These are phyloP conservation scores for Drosophila silvestris DNA, from an alignment of 2,888 invertebrate species.

Conservation along the genomic window DNA sequence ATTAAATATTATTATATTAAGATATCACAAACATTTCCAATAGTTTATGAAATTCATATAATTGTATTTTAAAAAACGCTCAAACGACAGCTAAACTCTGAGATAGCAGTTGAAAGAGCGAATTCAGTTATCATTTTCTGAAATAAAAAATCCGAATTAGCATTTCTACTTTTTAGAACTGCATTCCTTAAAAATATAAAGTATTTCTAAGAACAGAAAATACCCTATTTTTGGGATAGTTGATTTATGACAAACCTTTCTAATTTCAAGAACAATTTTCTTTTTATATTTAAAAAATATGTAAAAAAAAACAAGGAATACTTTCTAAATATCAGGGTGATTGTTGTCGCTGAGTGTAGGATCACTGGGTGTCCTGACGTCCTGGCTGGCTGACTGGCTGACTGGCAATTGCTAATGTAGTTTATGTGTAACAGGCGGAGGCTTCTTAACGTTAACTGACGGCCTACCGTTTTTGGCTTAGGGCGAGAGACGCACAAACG, in stretches of 20 bases:
- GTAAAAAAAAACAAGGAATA: background rate
- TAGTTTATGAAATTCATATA: too few relatives aligned
- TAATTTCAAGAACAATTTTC: background rate
- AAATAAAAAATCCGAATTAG: too few relatives aligned
- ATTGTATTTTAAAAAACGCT: too few relatives aligned
- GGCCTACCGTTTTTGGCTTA: constrained; percentile 66
- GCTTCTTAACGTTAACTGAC: constrained; percentile 74
- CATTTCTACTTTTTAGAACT: background rate
- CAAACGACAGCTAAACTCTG: too few relatives aligned
- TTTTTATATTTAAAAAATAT: background rate
- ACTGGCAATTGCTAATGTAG: constrained; percentile 76
- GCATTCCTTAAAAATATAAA: background rate
- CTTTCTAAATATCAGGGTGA: background rate
- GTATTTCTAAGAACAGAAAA: background rate
- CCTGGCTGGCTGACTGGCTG: constrained; percentile 10
- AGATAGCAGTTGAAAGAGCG: too few relatives aligned
- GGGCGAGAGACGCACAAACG: constrained; percentile 73
- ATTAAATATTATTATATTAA: too few relatives aligned
- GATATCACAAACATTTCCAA: too few relatives aligned
- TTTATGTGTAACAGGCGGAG: constrained; percentile 69
- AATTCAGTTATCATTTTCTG: too few relatives aligned
- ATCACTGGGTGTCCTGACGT: background rate
- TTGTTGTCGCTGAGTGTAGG: background rate
- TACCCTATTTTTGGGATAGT: background rate
- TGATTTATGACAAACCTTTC: background rate